Evolutionary conservation across 2,888 invertebrate genomes (phyloP), one percentile per base, ranked within the genome.

Genomic region (Thera britannica): DNA sequence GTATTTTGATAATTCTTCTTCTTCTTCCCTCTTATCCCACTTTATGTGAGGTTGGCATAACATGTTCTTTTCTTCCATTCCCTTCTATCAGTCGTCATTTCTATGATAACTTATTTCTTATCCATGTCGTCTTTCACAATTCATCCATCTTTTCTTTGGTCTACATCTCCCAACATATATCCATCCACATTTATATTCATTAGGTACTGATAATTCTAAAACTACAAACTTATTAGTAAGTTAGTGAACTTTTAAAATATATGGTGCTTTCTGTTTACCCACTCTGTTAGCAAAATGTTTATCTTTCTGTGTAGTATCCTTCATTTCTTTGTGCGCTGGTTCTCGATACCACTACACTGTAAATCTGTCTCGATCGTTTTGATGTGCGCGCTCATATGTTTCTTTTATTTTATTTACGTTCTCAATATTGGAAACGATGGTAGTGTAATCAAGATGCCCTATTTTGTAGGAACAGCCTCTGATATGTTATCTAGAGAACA

Each of bases 301-400:
- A 89, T 80, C 83, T 83, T 86, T 85, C 84, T 81, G 74, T 72
- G 69, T 68, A 68, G 72, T 56, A 73, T 70, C 75, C 72, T 73
- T 73, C 68, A 58, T 57, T 63, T 80, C 72, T 70, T 71, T 66
- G 64, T 69, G 69, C 56, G 63, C 56, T 55, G 65, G 36, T 44
- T 61, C 58, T 67, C 58, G 58, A 80, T 82, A 79, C 79, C 78
- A 82, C 52, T 63, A 62, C 46, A 65, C 80, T 83, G 83, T 87
- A 87, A 87, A 87, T 86, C 84, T 84, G 81, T 83, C 82, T 71
- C 72, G 72, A 68, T 52, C 62, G 75, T 77, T 80, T 78, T 78
- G 73, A 73, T 71, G 70, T 73, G 63, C 56, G 63, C 67, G 64
- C 52, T 60, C 68, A 68, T 65, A 58, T 58, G 44, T 57, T 66